A percentile compares a stretch with the other conserved stretches of the same genome.
These are phyloP conservation scores for Galemys pyrenaicus DNA, from an alignment of 2,113 vertebrate genomes.

Conservation along the genomic window DNA sequence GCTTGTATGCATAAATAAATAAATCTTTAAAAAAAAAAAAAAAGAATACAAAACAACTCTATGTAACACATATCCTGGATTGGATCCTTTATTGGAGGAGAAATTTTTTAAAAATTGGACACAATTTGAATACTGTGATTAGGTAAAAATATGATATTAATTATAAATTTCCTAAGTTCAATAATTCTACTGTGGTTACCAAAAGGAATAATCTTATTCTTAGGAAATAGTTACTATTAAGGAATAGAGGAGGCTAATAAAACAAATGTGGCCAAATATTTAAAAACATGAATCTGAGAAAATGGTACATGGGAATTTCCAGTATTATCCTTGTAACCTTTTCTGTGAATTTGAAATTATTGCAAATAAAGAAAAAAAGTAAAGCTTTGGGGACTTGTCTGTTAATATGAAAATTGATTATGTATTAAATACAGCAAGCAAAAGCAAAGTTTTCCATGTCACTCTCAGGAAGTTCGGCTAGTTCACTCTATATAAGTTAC, in stretches of 20 bases:
- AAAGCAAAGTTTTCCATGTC: neutral
- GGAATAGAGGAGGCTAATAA: neutral
- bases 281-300: neutral
- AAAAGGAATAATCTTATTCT: neutral
- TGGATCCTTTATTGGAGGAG: too few species aligned
- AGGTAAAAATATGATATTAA: constrained; percentile 16
- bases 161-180: neutral
- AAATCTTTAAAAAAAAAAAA: too few species aligned
- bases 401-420: constrained; percentile 6
- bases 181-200: neutral
- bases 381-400: neutral
- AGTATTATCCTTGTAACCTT: neutral
- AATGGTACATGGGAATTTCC: neutral
- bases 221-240: neutral
- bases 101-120: neutral
- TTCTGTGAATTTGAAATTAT: constrained; percentile 20
- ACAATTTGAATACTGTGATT: neutral
- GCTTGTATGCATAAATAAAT: too few species aligned
- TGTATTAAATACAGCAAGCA: neutral
- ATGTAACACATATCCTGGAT: neutral
- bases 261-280: neutral
- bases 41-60: neutral
- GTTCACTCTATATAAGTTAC: neutral
- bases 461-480: neutral
- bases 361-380: neutral